phyloP scores from a whole-genome alignment of 2,113 vertebrate species.

The Boleophthalmus pectinirostris region DNA sequence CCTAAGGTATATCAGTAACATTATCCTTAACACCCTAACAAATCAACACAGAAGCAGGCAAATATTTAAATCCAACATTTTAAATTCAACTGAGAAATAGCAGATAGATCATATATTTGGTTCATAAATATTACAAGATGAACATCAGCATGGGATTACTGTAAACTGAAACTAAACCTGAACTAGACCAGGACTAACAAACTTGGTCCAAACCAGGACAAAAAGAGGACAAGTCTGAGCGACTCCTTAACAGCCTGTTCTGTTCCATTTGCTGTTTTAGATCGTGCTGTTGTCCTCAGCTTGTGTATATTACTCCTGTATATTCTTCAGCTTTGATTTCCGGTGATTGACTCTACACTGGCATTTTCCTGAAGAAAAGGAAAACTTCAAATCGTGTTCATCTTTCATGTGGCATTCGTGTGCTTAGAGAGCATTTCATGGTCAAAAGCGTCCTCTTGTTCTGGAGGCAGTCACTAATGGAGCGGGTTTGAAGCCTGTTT shows the following conservation, averaged over 20 bases:
- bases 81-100: no score
- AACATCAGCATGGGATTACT: no score
- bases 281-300: conserved; percentile 30
- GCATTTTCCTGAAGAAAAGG: conserved; percentile 49
- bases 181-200: no score
- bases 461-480: conserved; percentile 63
- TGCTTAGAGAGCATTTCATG: conserved; percentile 70
- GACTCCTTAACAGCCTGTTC: conserved; percentile 14
- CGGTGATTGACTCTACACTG: conserved; percentile 65
- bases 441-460: conserved; percentile 66
- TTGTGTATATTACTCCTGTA: conserved; percentile 24
- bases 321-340: conserved; percentile 64
- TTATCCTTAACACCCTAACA: no score
- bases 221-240: no score
- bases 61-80: no score
- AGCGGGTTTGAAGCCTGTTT: conserved; percentile 71
- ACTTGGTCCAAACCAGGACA: no score
- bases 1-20: no score
- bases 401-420: conserved; percentile 64
- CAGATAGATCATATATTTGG: no score
- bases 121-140: no score
- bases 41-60: no score
- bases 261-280: conserved; percentile 38
- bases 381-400: conserved; percentile 52
- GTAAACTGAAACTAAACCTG: no score